Evolutionary conservation across 1,140 invertebrate genomes (phyloP), one percentile per base, ranked within the genome.

Genomic region (Drosophila takahashii): DNA sequence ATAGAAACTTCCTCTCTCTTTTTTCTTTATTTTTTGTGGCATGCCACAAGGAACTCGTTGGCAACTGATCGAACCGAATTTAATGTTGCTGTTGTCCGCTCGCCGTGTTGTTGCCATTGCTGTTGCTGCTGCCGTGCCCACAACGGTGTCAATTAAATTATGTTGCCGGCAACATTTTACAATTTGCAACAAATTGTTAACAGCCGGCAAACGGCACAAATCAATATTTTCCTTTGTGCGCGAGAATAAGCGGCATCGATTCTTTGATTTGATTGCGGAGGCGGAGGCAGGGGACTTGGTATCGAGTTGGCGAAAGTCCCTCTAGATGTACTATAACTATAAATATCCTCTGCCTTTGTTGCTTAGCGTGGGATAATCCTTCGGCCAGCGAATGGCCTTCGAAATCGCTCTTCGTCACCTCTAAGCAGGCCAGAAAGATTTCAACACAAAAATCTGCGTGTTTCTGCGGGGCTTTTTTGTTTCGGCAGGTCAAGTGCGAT

Each of bases 181-280:
- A 86, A 86, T 86, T 86, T 86, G 79, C 83, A 86, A 87, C 83
- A 86, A 86, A 87, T 87, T 86, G 83, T 86, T 86, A 87, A 86
- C 83, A 85, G 67, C 78, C 66, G 51, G 52, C 29, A 2, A 61
- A 57, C 59, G 51, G 65, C 75, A 78, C 77, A 87, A 79, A 81
- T 78, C 81, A 81, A 85, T 78, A 85, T 56, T 27, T 27, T 39
- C 51, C 37, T 44, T 29, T 34, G 3, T 13, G 32, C 32, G 26
- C 32, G 26, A 45, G 22, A n/a, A n/a, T 50, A n/a, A 11, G 47
- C 47, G 27, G 26, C 27, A 16, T 32, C 47, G 47, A 32, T 50
- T 50, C 47, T 50, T 57, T 54, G 29, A 51, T 48, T 72, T 62
- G 58, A 36, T 66, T 65, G 41, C 61, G 18, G 13, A n/a, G 53